Conservation (phyloP, 1,140 invertebrate genomes). For the Acarapis woodi region DNA sequence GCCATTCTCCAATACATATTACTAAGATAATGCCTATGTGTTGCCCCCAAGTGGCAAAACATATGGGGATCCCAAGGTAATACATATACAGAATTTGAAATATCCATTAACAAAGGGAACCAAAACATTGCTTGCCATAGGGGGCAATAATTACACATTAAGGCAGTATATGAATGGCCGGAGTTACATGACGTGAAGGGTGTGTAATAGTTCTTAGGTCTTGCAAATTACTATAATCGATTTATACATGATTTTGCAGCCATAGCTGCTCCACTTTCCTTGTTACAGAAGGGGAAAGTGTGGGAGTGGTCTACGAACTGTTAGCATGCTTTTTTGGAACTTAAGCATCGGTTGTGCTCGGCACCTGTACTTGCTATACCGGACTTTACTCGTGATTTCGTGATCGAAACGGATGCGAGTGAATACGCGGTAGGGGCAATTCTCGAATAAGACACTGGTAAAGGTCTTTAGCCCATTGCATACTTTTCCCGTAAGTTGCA, state of each 20-base stretch:
- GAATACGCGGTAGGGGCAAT: slow-evolving; percentile 15
- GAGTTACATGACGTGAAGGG: slow-evolving; percentile 14
- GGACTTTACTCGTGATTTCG: not conserved
- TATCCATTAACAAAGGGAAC: too few relatives aligned
- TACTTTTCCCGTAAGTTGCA: slow-evolving; percentile 11
- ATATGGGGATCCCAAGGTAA: too few relatives aligned
- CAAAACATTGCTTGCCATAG: too few relatives aligned
- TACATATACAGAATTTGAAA: too few relatives aligned
- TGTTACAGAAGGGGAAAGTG: too few relatives aligned
- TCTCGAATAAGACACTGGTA: slow-evolving; percentile 12
- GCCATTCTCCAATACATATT: too few relatives aligned
- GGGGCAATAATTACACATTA: too few relatives aligned
- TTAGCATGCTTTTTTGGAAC: slow-evolving; percentile 1
- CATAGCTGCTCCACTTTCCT: slow-evolving; percentile 15
- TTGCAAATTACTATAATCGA: slow-evolving; percentile 19
- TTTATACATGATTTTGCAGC: slow-evolving; percentile 18
- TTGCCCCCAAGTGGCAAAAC: too few relatives aligned
- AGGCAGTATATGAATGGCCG: slow-evolving; percentile 1
- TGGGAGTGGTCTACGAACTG: too few relatives aligned
- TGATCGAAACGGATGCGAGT: slow-evolving; percentile 13
- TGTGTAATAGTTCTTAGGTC: slow-evolving; percentile 19
- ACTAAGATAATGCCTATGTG: too few relatives aligned
- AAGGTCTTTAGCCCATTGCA: slow-evolving; percentile 8
- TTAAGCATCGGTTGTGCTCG: slow-evolving; percentile 13
- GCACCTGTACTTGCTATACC: not conserved